Conservation (phyloP, 2,797 vertebrate species). For the Hypotaenidia philippensis region DNA sequence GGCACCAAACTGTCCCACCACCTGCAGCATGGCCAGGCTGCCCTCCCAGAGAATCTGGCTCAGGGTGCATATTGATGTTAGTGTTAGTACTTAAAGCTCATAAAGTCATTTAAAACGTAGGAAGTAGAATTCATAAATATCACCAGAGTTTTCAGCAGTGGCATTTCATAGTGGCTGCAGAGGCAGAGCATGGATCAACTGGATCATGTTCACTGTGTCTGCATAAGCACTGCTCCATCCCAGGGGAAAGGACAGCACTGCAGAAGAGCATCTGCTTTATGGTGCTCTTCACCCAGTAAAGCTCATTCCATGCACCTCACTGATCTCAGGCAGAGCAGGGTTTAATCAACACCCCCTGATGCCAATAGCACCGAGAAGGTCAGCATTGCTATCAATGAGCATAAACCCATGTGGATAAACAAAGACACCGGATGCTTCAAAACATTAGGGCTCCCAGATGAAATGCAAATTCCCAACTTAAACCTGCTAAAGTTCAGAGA, state of each 20-base stretch:
- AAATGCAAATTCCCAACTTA: background rate
- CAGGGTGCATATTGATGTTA: background rate
- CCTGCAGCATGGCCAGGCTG: background rate
- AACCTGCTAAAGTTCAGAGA: background rate
- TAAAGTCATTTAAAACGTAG: constrained; percentile 16
- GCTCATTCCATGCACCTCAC: background rate
- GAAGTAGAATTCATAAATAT: constrained; percentile 14
- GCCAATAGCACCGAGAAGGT: background rate
- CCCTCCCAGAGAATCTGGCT: background rate
- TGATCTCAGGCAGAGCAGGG: background rate
- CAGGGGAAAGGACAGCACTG: background rate
- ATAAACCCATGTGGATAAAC: background rate
- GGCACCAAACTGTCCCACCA: background rate
- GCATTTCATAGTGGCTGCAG: background rate
- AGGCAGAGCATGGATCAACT: background rate
- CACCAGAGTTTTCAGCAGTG: background rate
- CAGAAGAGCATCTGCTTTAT: background rate
- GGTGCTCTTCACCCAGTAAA: background rate
- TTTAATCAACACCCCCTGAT: background rate
- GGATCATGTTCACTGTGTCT: background rate
- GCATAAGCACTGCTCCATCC: background rate
- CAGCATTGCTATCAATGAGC: accelerated
- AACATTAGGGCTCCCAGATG: background rate
- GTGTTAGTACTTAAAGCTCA: background rate
- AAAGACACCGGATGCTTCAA: background rate